phyloP scores from a whole-genome alignment of 2,888 invertebrate species.

The Catocala nupta region DNA sequence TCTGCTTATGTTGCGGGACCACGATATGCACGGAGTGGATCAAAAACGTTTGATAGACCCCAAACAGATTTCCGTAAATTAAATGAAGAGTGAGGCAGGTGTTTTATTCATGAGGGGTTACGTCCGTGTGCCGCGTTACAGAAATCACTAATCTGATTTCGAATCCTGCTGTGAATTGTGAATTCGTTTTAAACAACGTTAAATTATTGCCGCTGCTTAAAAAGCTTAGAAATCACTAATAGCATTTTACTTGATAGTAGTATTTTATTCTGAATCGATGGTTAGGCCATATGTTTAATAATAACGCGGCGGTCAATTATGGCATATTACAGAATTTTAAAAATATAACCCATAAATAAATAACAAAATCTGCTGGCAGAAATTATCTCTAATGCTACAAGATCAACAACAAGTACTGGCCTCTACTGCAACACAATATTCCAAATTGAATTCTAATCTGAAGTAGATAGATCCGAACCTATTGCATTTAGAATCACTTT shows the following conservation, averaged over 20 bases:
- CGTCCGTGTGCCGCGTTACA: conserved; percentile 41
- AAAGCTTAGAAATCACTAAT: conserved; percentile 19
- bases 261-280: neutral
- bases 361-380: too few species aligned
- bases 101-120: conserved; percentile 60
- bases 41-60: conserved; percentile 55
- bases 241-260: neutral
- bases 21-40: conserved; percentile 49
- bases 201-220: conserved; percentile 29
- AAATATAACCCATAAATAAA: too few species aligned
- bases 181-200: conserved; percentile 37
- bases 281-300: neutral
- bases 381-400: too few species aligned
- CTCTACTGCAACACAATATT: too few species aligned
- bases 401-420: too few species aligned
- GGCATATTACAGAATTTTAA: too few species aligned
- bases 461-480: too few species aligned
- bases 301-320: neutral
- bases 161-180: conserved; percentile 52
- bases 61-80: conserved; percentile 62
- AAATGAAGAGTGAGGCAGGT: conserved; percentile 59
- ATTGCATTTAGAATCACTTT: too few species aligned
- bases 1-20: conserved; percentile 60
- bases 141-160: conserved; percentile 54
- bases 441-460: too few species aligned